phyloP scores from a whole-genome alignment of 2,888 invertebrate genomes.

The Polietes domitor region DNA sequence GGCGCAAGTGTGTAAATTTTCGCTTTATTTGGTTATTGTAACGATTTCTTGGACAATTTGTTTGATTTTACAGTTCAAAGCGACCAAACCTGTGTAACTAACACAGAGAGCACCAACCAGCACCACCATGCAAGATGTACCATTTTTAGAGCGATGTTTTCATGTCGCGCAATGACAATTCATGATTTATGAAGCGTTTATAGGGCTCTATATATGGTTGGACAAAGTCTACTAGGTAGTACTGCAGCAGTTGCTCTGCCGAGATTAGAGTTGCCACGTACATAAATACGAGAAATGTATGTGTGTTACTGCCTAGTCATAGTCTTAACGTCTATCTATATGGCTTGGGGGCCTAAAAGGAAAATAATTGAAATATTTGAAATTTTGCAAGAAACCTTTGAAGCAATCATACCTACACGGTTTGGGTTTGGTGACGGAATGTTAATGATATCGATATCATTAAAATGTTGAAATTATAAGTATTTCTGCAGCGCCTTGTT shows the following conservation, averaged over 20 bases:
- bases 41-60: conserved; percentile 32
- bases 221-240: conserved; percentile 53
- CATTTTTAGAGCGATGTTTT: conserved; percentile 57
- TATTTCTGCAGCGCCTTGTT: too few relatives aligned
- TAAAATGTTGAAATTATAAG: not conserved
- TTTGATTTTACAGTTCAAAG: conserved; percentile 30
- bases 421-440: not conserved
- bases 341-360: not conserved
- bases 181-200: conserved; percentile 68
- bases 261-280: not conserved
- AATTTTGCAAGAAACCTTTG: not conserved
- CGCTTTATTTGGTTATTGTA: conserved; percentile 20
- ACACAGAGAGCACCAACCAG: not conserved
- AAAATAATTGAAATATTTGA: conserved; percentile 22
- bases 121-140: conserved; percentile 12
- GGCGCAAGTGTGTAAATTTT: conserved; percentile 1
- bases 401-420: not conserved
- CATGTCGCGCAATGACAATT: conserved; percentile 62
- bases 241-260: too few relatives aligned
- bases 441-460: not conserved
- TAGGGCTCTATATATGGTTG: conserved; percentile 65
- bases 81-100: conserved; percentile 7
- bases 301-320: not conserved
- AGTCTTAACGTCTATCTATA: not conserved
- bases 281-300: not conserved